Base-by-base conservation (phyloP, 2,113 vertebrate species). In the Tyrannus savana region DNA sequence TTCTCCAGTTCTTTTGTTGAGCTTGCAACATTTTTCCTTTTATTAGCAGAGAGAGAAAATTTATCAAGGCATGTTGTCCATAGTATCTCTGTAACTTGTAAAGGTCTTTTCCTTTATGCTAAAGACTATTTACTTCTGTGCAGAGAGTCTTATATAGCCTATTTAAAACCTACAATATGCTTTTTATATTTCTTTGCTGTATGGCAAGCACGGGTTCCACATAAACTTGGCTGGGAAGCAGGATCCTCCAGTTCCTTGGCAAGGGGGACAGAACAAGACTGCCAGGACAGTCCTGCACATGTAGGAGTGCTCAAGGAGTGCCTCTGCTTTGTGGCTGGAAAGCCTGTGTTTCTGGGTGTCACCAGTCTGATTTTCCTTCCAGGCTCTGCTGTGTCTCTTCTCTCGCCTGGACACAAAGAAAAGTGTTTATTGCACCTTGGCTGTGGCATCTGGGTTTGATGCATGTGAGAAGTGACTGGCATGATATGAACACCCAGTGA, bases 381-480 rank as follows among this genome's bases (percentile, higher is more conserved):
- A 80, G 67, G 8, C 58, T 63, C 27, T 1, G 2, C 66, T 66
- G 50, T 46, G 50, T 37, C 37, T 83, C 50, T 44, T 56, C 50
- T 59, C 16, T 0, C 21, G 18, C 79, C 23, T 0, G 2, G 49
- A 63, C 67, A 81, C 39, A 42, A 31, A 55, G 47, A 4, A 30
- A 46, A 66, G 35, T 30, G 47, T 55, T 88, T 46, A 12, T 19
- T n/a, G 46, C 0, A 5, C 67, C 67, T 7, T 60, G 90, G 42
- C 62, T 67, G 41, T 37, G 59, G 41, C 71, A 19, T 13, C 17
- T 35, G 75, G 42, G n/a, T 8, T 74, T 74, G 87, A 44, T 49
- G 35, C 30, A 49, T 77, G 72, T 84, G 50, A 90, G 76, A 56
- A 84, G 64, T 35, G 72, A 30, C 79, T 92, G 92, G 68, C 83